Conservation (phyloP, 2,888 invertebrate species). For the Drosophila kuntzei region DNA sequence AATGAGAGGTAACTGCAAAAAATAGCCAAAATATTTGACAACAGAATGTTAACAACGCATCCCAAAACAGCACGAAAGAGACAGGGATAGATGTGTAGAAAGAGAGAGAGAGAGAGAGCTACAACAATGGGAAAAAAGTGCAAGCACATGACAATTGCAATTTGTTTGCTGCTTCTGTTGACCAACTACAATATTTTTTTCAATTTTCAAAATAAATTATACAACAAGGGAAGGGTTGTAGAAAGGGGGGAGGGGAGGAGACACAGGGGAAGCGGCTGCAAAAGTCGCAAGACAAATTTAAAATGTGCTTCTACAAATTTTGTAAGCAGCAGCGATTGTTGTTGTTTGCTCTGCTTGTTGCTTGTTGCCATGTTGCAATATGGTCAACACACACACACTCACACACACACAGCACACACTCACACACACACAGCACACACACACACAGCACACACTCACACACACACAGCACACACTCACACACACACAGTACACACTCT, state of each 20-base stretch:
- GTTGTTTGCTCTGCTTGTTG: constrained; percentile 25
- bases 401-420: constrained; percentile 7
- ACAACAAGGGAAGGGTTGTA: background rate
- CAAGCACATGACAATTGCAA: constrained; percentile 62
- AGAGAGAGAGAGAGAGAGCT: background rate
- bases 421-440: background rate
- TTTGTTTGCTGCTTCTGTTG: constrained; percentile 38
- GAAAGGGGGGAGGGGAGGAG: background rate
- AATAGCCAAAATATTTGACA: constrained; percentile 20
- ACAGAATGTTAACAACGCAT: constrained; percentile 20
- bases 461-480: constrained; percentile 25
- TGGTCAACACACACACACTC: constrained; percentile 22
- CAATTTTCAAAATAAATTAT: constrained; percentile 27
- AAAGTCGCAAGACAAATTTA: constrained; percentile 34
- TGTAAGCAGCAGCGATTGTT: constrained; percentile 17
- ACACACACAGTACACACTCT: background rate
- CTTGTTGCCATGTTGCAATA: constrained; percentile 54
- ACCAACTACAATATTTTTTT: constrained; percentile 26
- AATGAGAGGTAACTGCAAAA: constrained; percentile 23
- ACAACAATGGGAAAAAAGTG: constrained; percentile 35
- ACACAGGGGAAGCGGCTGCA: background rate
- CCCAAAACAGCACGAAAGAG: constrained; percentile 1
- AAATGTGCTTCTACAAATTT: constrained; percentile 41
- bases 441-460: constrained; percentile 6
- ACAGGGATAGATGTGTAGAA: constrained; percentile 11